Evolutionary conservation across 2,113 vertebrate species (phyloP).

Genomic region (Chrysochloris asiatica): DNA sequence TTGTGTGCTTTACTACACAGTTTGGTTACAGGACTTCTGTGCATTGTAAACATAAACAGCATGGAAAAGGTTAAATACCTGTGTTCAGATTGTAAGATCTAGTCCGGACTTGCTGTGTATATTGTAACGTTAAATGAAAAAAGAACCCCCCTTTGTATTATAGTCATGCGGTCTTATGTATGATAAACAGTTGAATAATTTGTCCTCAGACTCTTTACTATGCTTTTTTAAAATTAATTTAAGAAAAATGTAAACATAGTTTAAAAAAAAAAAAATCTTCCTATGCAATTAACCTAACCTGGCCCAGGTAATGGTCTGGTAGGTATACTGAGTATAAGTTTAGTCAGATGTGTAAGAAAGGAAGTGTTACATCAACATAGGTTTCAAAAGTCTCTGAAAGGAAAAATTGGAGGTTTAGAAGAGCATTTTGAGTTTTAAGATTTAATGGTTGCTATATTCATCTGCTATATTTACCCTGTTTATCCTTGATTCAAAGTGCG

Average conservation of each 20-base stretch:
- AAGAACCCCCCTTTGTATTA: conserved; percentile 99
- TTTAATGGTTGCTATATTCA: conserved; percentile 11
- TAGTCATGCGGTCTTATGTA: conserved; percentile 99
- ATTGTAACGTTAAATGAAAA: conserved; percentile 98
- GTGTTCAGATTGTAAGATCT: conserved; percentile 99
- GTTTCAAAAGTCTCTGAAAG: conserved; percentile 76
- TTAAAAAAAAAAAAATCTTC: conserved; percentile 84
- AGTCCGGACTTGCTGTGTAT: conserved; percentile 99
- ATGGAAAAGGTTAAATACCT: conserved; percentile 99
- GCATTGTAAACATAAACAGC: conserved; percentile 99
- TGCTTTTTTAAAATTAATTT: conserved; percentile 88
- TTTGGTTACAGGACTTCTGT: conserved; percentile 99
- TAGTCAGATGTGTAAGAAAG: conserved; percentile 76
- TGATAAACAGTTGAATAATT: conserved; percentile 99
- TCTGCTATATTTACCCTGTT: neutral
- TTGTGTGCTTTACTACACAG: conserved; percentile 96
- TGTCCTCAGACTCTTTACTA: conserved; percentile 95
- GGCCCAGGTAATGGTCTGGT: conserved; percentile 83
- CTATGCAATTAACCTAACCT: conserved; percentile 85
- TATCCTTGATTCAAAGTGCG: conserved; percentile 56
- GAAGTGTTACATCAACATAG: conserved; percentile 75
- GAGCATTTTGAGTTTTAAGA: conserved; percentile 73
- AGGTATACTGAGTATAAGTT: conserved; percentile 81
- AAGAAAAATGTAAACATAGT: conserved; percentile 86
- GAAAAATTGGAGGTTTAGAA: conserved; percentile 82